These are phyloP conservation scores for Emydoidea blandingii DNA, from an alignment of 2,797 vertebrate genomes.

Conservation along the genomic window DNA sequence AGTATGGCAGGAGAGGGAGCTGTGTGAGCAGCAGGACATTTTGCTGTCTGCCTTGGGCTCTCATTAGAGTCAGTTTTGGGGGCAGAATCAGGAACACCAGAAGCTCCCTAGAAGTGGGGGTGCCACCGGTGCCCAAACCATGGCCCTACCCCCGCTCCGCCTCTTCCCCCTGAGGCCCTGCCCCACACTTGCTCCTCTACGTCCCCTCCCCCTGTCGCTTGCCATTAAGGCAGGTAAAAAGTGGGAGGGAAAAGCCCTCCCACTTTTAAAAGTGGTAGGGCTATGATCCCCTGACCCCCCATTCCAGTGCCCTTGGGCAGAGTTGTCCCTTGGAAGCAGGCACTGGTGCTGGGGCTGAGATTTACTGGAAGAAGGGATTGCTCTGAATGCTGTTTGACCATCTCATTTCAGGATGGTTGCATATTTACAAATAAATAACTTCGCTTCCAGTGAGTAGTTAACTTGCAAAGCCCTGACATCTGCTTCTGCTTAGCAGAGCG, in stretches of 20 bases:
- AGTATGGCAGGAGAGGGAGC: not conserved
- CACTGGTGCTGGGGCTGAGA: constrained; percentile 42
- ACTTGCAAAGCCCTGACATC: not conserved
- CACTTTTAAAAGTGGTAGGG: no score
- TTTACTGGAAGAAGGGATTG: constrained; percentile 44
- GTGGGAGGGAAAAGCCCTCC: no score
- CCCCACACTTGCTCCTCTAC: no score
- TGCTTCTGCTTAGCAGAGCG: not conserved
- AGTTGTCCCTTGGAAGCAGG: not conserved
- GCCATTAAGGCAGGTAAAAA: no score
- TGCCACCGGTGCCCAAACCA: no score
- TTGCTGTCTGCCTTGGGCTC: constrained; percentile 56
- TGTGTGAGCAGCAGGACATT: constrained; percentile 37
- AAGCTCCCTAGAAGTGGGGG: no score
- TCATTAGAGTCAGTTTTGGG: constrained; percentile 32
- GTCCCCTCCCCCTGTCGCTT: no score
- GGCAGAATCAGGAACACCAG: not conserved
- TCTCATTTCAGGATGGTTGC: not conserved
- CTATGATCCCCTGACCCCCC: no score
- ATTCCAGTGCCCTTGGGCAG: not conserved
- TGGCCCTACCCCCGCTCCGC: no score
- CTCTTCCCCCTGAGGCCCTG: no score
- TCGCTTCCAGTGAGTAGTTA: not conserved
- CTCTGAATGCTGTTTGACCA: not conserved
- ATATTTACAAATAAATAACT: not conserved